Percentiles rank a stretch among this genome's conserved stretches.
Evolutionary conservation across 2,888 invertebrate genomes (phyloP).

Genomic region (Furcula furcula): DNA sequence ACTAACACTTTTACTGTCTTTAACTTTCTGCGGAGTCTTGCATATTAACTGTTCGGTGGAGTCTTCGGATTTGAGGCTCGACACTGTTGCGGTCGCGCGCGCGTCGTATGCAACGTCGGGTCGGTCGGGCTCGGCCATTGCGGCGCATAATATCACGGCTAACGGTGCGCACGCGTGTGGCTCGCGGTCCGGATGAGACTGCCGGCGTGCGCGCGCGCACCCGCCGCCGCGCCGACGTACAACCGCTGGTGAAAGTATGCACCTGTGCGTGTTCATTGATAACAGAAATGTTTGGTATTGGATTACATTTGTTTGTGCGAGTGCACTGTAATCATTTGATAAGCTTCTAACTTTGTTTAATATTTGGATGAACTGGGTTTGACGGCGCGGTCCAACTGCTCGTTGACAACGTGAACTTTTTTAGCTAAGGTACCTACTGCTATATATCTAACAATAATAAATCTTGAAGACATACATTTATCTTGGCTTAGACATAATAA

Average conservation of each 20-base stretch:
- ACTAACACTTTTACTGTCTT: conserved; percentile 61
- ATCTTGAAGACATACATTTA: no score
- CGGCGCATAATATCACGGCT: no score
- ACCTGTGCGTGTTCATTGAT: conserved; percentile 36
- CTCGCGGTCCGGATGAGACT: conserved; percentile 31
- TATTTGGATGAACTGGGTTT: no score
- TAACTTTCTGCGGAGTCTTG: conserved; percentile 70
- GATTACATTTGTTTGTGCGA: no score
- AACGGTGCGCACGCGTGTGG: conserved; percentile 21
- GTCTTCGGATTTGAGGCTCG: conserved; percentile 75
- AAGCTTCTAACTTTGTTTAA: no score
- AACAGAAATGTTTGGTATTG: conserved; percentile 12
- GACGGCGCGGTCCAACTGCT: no score
- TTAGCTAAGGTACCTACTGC: no score
- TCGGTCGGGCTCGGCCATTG: conserved; percentile 35
- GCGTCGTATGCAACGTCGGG: conserved; percentile 39
- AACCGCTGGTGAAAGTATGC: conserved; percentile 31
- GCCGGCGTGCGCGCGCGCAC: conserved; percentile 21
- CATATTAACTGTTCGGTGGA: conserved; percentile 82
- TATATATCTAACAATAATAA: no score
- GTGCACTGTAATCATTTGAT: no score
- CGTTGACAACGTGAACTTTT: no score
- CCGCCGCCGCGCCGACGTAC: conserved; percentile 14
- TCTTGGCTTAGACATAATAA: no score
- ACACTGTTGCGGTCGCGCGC: conserved; percentile 62